These are phyloP conservation scores for Mactra quadrangularis DNA, from an alignment of 1,140 invertebrate species.

Conservation along the genomic window DNA sequence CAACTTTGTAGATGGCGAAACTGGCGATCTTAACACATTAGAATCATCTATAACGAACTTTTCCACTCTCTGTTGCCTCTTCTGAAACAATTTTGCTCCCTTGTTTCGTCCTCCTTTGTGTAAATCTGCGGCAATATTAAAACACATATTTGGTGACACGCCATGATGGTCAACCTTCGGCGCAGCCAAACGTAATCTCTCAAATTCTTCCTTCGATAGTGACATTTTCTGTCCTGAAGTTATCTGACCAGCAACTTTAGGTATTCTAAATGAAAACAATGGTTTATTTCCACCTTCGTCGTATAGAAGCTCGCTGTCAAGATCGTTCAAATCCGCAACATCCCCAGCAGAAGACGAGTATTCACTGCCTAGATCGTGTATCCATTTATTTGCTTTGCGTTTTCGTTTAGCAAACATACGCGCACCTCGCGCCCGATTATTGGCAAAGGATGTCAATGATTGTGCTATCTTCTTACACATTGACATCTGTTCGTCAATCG, in stretches of 20 bases:
- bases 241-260: constrained; percentile 68
- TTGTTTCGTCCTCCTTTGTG: constrained; percentile 73
- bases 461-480: constrained; percentile 94
- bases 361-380: constrained; percentile 89
- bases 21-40: constrained; percentile 74
- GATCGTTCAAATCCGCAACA: constrained; percentile 66
- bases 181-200: constrained; percentile 66
- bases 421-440: constrained; percentile 95
- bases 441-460: constrained; percentile 95
- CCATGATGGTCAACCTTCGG: constrained; percentile 70
- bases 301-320: constrained; percentile 70
- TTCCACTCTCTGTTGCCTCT: constrained; percentile 92
- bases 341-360: constrained; percentile 61
- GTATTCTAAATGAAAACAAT: constrained; percentile 73
- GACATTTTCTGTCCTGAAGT: constrained; percentile 69
- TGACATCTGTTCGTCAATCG: constrained; percentile 97
- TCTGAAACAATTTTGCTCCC: constrained; percentile 93
- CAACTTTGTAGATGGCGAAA: constrained; percentile 64
- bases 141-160: constrained; percentile 72
- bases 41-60: constrained; percentile 94
- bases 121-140: constrained; percentile 73
- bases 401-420: constrained; percentile 97
- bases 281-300: constrained; percentile 71
- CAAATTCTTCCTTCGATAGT: constrained; percentile 73
- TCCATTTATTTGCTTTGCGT: constrained; percentile 96